A percentile compares a stretch with the other conserved stretches of the same genome.
phyloP scores from a whole-genome alignment of 2,113 vertebrate genomes.

The Arenaria interpres region DNA sequence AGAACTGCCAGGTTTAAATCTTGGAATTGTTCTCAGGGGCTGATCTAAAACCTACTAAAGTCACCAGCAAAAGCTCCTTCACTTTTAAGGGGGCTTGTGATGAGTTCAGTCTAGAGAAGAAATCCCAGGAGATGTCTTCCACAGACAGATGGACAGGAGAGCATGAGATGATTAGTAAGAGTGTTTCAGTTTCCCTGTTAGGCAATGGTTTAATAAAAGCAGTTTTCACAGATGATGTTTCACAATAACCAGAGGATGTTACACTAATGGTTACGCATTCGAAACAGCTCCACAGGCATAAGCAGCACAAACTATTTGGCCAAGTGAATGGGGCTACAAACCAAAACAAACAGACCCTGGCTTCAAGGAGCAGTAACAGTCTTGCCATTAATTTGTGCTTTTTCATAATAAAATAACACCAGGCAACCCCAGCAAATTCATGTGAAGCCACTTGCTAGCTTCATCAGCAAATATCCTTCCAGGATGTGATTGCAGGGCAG shows the following conservation, averaged over 20 bases:
- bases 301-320: constrained; percentile 18
- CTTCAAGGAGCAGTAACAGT: neutral
- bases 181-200: constrained; percentile 35
- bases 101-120: neutral
- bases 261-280: constrained; percentile 25
- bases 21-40: neutral
- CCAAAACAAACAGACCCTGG: constrained; percentile 50
- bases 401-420: constrained; percentile 20
- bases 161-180: constrained; percentile 25
- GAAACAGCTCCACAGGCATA: constrained; percentile 22
- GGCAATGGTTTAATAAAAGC: constrained; percentile 42
- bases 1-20: neutral
- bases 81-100: neutral
- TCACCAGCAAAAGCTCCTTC: neutral
- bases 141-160: neutral
- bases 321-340: constrained; percentile 5
- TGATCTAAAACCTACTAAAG: neutral
- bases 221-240: constrained; percentile 42
- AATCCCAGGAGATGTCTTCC: neutral
- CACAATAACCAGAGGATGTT: constrained; percentile 37
- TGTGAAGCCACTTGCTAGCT: neutral
- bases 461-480: constrained; percentile 33
- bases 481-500: neutral
- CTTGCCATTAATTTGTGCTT: neutral
- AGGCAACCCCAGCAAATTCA: constrained; percentile 2